Evolutionary conservation across 1,140 invertebrate species (phyloP), one percentile per base, ranked within the genome.

Genomic region (Nixonia krombeini): DNA sequence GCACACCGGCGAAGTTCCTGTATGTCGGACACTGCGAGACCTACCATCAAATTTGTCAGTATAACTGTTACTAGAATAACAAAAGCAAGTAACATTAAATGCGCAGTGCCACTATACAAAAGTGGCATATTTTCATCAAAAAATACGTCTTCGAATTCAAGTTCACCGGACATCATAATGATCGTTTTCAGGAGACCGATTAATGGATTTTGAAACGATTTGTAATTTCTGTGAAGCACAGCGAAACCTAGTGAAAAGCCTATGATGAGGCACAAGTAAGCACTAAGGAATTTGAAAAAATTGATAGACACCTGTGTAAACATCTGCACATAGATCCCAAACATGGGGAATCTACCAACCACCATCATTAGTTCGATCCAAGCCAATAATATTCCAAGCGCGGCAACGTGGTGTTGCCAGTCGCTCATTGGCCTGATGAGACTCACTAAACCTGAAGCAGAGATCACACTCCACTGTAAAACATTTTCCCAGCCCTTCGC

Each of bases 131-230:
- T 76, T 4, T 90, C 83, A 10, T 88, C 85, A 70, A 92, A 94
- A 73, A 95, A 94, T 42, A 94, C 90, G 56, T 94, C 92, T 73
- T 94, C 93, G 69, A 92, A 95, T 76, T 95, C 93, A 18, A 95
- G 79, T 74, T 95, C 92, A 0, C 94, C 93, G 0, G 93, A 92
- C 93, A 96, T 94, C 93, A 96, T 95, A 33, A 94, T 91, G 1
- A 95, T 88, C 0, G 92, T 92, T 83, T 95, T 95, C 0, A 95
- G 76, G 0, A 94, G 72, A 0, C 88, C 87, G 46, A 88, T 82
- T 0, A 87, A 76, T 1, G 91, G 86, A 64, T 89, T 86, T 28
- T 82, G 81, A 73, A 93, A 93, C 0, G 92, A 87, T 2, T 88
- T 87, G 69, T 93, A 92, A 58, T 93, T 91, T 12, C 90, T 89